phyloP scores from a whole-genome alignment of 1,140 invertebrate species.

The Bombus confusus region DNA sequence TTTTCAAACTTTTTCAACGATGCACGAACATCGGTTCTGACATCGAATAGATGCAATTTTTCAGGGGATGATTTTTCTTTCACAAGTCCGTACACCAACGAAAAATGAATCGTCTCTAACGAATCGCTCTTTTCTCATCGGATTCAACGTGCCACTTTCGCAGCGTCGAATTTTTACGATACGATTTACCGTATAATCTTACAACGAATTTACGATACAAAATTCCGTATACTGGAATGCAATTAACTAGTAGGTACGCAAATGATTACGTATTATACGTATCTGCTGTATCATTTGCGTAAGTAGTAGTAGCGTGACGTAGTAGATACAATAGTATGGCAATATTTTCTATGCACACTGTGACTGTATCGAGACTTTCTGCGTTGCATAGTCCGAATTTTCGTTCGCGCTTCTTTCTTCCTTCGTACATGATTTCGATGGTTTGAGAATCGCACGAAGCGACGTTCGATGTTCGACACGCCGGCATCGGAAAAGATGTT shows the following conservation, averaged over 20 bases:
- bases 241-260: too few relatives aligned
- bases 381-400: background rate
- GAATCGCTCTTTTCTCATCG: background rate
- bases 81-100: background rate
- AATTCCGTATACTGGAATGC: too few relatives aligned
- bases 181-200: too few relatives aligned
- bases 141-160: background rate
- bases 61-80: background rate
- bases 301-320: too few relatives aligned
- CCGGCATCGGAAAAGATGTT: slow-evolving; percentile 28
- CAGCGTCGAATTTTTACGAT: too few relatives aligned
- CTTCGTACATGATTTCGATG: background rate
- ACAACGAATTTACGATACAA: too few relatives aligned
- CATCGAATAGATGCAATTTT: background rate
- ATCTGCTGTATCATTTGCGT: too few relatives aligned
- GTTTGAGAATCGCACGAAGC: background rate
- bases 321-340: too few relatives aligned
- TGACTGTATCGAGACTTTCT: background rate
- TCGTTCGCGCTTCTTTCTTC: background rate
- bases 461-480: slow-evolving; percentile 6
- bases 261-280: too few relatives aligned
- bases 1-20: background rate
- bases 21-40: background rate
- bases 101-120: background rate
- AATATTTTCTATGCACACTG: too few relatives aligned